Evolutionary conservation across 2,888 invertebrate species (phyloP).

Genomic region (Dorcus parallelipipedus): DNA sequence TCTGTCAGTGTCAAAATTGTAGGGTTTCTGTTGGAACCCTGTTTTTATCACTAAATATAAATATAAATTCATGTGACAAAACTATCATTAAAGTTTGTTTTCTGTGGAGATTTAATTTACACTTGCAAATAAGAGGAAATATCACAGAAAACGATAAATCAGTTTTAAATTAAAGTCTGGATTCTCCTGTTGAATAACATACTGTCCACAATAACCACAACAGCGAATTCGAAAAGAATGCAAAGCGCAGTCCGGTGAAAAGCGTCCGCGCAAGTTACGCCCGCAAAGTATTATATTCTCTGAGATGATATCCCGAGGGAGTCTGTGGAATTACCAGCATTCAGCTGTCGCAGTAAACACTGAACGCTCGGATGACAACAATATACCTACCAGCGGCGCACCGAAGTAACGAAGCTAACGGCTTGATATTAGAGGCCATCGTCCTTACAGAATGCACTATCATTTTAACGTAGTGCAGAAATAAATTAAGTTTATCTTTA

Average conservation of each 20-base stretch:
- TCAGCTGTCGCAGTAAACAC: conserved; percentile 37
- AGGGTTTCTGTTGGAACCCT: no score
- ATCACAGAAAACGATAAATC: neutral
- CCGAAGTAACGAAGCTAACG: no score
- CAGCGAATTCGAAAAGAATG: neutral
- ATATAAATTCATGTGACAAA: no score
- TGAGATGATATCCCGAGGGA: conserved; percentile 25
- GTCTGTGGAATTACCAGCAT: conserved; percentile 32
- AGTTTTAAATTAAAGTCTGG: neutral
- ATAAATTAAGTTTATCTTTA: no score
- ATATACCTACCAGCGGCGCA: no score
- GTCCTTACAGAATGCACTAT: no score
- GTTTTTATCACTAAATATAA: no score
- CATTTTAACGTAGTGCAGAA: no score
- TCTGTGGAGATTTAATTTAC: neutral
- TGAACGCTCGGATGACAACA: neutral
- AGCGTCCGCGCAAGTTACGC: neutral
- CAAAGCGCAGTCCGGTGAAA: neutral
- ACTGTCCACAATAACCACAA: neutral
- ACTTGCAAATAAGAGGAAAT: neutral
- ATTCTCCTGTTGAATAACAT: neutral
- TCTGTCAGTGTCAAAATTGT: no score
- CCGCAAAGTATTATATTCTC: neutral
- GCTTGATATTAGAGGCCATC: no score
- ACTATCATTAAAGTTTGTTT: no score